Conservation (phyloP, 2,797 vertebrate species). For the Thaleichthys pacificus region DNA sequence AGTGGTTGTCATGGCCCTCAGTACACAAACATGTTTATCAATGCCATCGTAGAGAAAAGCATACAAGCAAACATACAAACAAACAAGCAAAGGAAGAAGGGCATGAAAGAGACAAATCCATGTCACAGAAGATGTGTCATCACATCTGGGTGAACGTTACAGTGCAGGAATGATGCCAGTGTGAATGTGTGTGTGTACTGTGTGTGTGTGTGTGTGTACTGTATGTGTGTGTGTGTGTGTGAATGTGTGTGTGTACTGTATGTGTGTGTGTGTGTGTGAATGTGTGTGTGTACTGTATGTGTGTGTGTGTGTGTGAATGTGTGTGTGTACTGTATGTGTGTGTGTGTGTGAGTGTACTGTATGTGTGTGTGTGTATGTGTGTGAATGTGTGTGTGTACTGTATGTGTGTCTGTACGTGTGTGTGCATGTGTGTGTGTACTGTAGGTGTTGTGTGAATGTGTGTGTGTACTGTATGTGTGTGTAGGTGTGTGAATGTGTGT, state of each 20-base stretch:
- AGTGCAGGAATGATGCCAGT: not conserved
- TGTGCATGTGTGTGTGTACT: not conserved
- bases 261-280: too few species aligned
- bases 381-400: not conserved
- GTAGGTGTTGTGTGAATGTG: not conserved
- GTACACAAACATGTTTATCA: too few species aligned
- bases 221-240: conserved; percentile 1
- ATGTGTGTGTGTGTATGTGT: not conserved
- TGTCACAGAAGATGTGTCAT: too few species aligned
- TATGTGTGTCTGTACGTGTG: too few species aligned
- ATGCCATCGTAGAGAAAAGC: too few species aligned
- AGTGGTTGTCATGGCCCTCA: too few species aligned
- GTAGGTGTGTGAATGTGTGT: not conserved
- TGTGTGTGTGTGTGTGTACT: not conserved
- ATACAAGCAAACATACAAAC: too few species aligned
- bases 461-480: not conserved
- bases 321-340: too few species aligned
- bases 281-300: not conserved
- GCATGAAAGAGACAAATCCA: too few species aligned
- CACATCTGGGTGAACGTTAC: not conserved
- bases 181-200: too few species aligned
- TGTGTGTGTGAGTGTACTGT: not conserved
- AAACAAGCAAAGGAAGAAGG: not conserved
- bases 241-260: not conserved
- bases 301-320: conserved; percentile 2